Percentiles rank a stretch among this genome's conserved stretches.
Conservation (phyloP, 2,797 vertebrate genomes). For the Oreonectes daqikongensis region DNA sequence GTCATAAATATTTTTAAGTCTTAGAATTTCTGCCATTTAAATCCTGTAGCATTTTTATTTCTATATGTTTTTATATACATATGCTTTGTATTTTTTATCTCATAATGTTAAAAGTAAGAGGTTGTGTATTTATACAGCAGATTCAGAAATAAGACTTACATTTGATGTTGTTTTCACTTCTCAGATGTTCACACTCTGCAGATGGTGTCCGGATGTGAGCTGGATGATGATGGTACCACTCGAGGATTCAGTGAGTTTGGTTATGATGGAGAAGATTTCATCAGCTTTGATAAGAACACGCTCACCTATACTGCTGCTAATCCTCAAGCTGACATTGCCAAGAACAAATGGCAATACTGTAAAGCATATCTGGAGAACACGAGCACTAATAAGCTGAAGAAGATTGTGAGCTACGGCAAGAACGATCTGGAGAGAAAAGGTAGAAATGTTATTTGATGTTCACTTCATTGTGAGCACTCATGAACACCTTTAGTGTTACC, state of each 20-base stretch:
- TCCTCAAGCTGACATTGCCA: constrained; percentile 27
- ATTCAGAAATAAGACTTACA: not conserved
- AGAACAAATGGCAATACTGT: constrained; percentile 5
- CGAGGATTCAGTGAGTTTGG: accelerated
- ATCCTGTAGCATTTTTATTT: too few relatives aligned
- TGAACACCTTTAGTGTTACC: not conserved
- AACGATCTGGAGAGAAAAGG: not conserved
- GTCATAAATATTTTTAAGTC: too few relatives aligned
- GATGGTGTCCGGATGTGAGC: constrained; percentile 25
- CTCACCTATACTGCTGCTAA: not conserved
- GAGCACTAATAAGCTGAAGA: not conserved
- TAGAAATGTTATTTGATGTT: constrained; percentile 22
- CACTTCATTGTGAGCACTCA: accelerated
- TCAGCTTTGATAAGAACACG: constrained; percentile 37
- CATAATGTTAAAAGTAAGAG: too few relatives aligned
- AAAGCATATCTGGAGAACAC: not conserved
- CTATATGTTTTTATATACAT: too few relatives aligned
- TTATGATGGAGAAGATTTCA: constrained; percentile 41
- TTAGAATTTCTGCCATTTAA: too few relatives aligned
- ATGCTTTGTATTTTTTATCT: too few relatives aligned
- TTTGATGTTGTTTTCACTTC: not conserved
- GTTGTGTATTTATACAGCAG: too few relatives aligned
- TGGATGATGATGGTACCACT: constrained; percentile 25
- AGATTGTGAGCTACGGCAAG: not conserved
- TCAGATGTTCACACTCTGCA: constrained; percentile 48